Evolutionary conservation across 2,797 vertebrate genomes (phyloP).

Genomic region (Propithecus perrieri): DNA sequence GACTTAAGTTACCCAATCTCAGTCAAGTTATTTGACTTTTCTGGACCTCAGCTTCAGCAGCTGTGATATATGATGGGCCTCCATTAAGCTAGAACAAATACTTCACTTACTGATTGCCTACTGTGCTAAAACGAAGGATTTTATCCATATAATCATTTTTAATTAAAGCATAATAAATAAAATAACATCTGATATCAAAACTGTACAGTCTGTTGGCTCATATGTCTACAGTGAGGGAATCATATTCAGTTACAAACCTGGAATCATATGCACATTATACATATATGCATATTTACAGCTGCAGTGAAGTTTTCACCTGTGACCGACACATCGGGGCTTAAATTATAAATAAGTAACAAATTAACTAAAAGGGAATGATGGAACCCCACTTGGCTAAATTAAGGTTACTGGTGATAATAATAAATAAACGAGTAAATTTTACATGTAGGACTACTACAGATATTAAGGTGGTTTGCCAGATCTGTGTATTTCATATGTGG

Average conservation of each 20-base stretch:
- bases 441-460: neutral
- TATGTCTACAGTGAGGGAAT: neutral
- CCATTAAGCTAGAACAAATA: neutral
- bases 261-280: neutral
- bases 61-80: neutral
- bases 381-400: neutral
- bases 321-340: neutral
- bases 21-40: neutral
- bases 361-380: neutral
- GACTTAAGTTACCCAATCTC: neutral
- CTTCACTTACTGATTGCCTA: neutral
- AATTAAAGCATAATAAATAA: neutral
- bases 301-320: constrained; percentile 12
- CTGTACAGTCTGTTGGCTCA: neutral
- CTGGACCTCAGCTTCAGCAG: neutral
- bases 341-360: neutral
- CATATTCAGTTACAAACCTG: neutral
- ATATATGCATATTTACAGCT: neutral
- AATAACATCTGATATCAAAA: neutral
- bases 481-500: neutral
- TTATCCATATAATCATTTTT: neutral
- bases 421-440: neutral
- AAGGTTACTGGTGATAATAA: neutral
- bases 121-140: neutral
- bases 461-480: neutral